phyloP scores from a whole-genome alignment of 2,113 vertebrate genomes.

The Plectropomus leopardus region DNA sequence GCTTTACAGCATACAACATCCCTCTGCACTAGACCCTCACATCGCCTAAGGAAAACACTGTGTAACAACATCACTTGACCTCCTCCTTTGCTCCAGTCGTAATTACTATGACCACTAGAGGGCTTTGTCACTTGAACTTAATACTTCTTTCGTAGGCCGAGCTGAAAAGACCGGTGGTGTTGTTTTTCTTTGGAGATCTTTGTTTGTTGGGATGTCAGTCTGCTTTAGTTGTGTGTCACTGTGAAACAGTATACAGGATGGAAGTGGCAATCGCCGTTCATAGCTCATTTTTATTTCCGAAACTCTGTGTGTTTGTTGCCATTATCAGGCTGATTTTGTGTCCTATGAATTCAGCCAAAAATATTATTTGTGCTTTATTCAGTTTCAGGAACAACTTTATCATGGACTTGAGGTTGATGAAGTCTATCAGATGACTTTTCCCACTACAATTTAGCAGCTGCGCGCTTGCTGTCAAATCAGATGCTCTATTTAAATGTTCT shows the following conservation, averaged over 20 bases:
- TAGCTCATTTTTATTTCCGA: not conserved
- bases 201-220: not conserved
- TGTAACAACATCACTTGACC: too few species aligned
- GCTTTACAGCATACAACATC: too few species aligned
- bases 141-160: not conserved
- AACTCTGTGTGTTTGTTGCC: too few species aligned
- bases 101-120: not conserved
- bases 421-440: not conserved
- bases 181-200: not conserved
- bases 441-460: not conserved
- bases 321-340: not conserved
- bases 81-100: too few species aligned
- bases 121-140: not conserved
- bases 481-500: conserved; percentile 23
- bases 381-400: not conserved
- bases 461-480: conserved; percentile 9
- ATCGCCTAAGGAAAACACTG: too few species aligned
- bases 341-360: not conserved
- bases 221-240: not conserved
- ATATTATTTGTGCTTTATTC: not conserved
- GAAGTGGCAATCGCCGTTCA: not conserved
- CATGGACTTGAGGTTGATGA: not conserved
- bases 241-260: not conserved
- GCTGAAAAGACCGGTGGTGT: not conserved
- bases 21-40: too few species aligned